Base-by-base conservation (phyloP, 2,888 invertebrate species). In the Stenichneumon culpator region DNA sequence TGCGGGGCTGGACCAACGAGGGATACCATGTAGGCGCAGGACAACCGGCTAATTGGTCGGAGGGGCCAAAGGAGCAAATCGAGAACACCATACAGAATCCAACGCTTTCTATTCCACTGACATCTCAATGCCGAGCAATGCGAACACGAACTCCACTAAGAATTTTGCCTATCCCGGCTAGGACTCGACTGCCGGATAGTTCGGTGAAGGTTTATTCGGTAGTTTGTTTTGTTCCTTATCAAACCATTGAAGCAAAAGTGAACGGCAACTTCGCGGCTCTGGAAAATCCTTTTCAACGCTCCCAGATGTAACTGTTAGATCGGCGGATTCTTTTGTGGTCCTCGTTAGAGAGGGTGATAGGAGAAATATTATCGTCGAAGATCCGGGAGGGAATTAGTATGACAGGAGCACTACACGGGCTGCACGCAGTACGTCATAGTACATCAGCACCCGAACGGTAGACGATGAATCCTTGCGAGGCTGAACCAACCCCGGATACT, bases 101-200 rank as follows among this genome's bases (percentile, higher is more conserved):
- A 75, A 82, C 75, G 85, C 85, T 85, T 85, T 85, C 85, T 85
- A 85, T 82, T 82, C 85, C 70, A 25, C 75, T 79, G 82, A 81
- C 84, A 78, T 74, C 75, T 79, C 47, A 52, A 79, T 65, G 47
- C 44, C 57, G 39, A 82, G 70, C 75, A 85, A 85, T 85, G 79
- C 85, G 82, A 85, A 79, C 85, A 60, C 57, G 72, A 47, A 72
- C 82, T 67, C 73, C 78, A 57, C 60, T 72, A 63, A 22, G 68
- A 82, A 79, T 85, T 85, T 82, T 82, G 75, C 82, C 67, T 67
- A 82, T 75, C 47, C 65, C 75, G 75, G 68, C 70, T 75, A 68
- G 74, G 69, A 79, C 79, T 82, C 79, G 32, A 70, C 74, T 60
- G 70, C 70, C 36, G 70, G 70, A 65, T 19, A 63, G 22, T 70